These are phyloP conservation scores for Cirrhinus mrigala DNA, from an alignment of 2,797 vertebrate genomes.

Conservation along the genomic window DNA sequence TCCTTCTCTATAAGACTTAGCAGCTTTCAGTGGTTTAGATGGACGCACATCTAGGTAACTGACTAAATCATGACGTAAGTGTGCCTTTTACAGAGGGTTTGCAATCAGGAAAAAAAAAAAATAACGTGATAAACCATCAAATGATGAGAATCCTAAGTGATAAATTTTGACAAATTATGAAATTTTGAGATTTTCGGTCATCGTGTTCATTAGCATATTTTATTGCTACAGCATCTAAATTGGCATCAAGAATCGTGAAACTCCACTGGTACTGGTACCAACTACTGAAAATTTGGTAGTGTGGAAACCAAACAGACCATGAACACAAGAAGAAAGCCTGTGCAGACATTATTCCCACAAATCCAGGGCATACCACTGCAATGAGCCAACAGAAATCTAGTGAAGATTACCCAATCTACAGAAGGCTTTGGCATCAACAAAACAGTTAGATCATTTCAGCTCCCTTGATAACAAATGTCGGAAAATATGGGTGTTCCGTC, in stretches of 20 bases:
- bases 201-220: no score
- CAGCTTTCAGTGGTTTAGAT: no score
- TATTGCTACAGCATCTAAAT: not conserved
- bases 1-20: no score
- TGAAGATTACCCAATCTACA: constrained; percentile 39
- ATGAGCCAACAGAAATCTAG: constrained; percentile 34
- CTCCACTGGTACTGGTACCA: not conserved
- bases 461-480: constrained; percentile 39
- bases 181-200: no score
- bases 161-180: no score
- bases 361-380: constrained; percentile 24
- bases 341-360: constrained; percentile 18
- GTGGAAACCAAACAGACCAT: not conserved
- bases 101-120: no score
- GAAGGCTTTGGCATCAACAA: constrained; percentile 26
- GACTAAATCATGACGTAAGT: no score
- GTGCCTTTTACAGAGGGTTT: no score
- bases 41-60: no score
- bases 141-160: no score
- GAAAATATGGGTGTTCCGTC: constrained; percentile 42
- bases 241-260: not conserved
- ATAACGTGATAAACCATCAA: no score
- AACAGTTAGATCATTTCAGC: constrained; percentile 24
- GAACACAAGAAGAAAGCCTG: not conserved
- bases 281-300: constrained; percentile 7